These are phyloP conservation scores for Bombus picipes DNA, from an alignment of 1,140 invertebrate genomes.

Conservation along the genomic window DNA sequence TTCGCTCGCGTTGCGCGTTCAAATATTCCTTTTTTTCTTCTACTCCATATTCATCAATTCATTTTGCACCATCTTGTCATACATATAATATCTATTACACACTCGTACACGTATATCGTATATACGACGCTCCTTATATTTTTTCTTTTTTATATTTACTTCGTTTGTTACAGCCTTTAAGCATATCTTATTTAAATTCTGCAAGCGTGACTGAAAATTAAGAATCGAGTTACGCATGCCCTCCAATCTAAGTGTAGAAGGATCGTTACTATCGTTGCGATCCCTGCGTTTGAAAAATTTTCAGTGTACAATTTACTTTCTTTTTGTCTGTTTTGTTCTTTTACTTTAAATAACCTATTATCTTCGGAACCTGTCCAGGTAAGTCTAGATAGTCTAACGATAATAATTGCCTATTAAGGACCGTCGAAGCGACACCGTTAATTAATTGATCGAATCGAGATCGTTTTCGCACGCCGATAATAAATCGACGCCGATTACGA, in stretches of 20 bases:
- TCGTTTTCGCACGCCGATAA: background rate
- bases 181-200: slow-evolving; percentile 7
- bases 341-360: slow-evolving; percentile 43
- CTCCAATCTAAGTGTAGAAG: background rate
- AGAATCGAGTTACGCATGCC: slow-evolving; percentile 26
- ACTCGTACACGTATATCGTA: background rate
- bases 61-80: background rate
- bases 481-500: slow-evolving; percentile 35
- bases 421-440: slow-evolving; percentile 34
- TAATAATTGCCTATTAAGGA: slow-evolving; percentile 61
- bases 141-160: background rate
- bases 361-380: background rate
- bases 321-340: background rate
- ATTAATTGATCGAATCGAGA: slow-evolving; percentile 11
- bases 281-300: background rate
- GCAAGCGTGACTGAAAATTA: slow-evolving; percentile 32
- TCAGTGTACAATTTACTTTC: background rate
- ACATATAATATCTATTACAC: background rate
- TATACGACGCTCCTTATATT: background rate
- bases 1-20: slow-evolving; percentile 50
- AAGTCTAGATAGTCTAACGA: slow-evolving; percentile 67
- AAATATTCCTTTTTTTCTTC: background rate
- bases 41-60: background rate
- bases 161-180: slow-evolving; percentile 1
- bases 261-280: background rate